These are phyloP conservation scores for Rousettus madagascariensis DNA, from an alignment of 2,797 vertebrate species.

Conservation along the genomic window DNA sequence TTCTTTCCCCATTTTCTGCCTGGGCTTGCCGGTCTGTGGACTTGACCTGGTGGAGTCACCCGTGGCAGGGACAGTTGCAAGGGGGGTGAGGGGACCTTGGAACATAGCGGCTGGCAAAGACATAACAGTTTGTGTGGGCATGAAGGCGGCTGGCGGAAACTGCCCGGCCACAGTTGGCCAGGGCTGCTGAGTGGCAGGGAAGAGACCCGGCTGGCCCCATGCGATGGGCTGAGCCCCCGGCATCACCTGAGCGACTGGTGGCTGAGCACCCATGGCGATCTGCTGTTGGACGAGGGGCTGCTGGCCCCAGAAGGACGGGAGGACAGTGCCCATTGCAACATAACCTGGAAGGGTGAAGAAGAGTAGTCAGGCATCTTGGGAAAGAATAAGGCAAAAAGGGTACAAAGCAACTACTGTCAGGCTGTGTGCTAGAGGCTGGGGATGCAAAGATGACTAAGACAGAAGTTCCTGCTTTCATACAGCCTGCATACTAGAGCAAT, in stretches of 20 bases:
- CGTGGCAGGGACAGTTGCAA: slow-evolving; percentile 89
- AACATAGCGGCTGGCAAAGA: slow-evolving; percentile 98
- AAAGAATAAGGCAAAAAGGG: neutral
- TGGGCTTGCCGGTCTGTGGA: slow-evolving; percentile 91
- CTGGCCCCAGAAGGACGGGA: slow-evolving; percentile 97
- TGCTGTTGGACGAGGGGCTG: slow-evolving; percentile 95
- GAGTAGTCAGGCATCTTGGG: slow-evolving; percentile 10
- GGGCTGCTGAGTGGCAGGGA: slow-evolving; percentile 96
- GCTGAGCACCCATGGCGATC: slow-evolving; percentile 95
- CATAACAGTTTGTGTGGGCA: slow-evolving; percentile 97
- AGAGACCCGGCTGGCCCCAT: slow-evolving; percentile 97
- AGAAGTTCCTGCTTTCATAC: neutral
- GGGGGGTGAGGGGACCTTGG: slow-evolving; percentile 93
- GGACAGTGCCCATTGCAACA: slow-evolving; percentile 98
- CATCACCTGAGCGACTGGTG: slow-evolving; percentile 96
- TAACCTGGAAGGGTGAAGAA: slow-evolving; percentile 89
- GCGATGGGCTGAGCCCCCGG: slow-evolving; percentile 96
- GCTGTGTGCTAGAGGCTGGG: neutral
- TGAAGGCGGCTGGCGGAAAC: slow-evolving; percentile 97
- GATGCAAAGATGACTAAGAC: neutral
- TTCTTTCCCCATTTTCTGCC: slow-evolving; percentile 94
- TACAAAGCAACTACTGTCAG: accelerated
- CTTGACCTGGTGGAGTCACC: slow-evolving; percentile 93
- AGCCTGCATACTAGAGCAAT: neutral
- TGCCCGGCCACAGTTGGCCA: slow-evolving; percentile 98